Evolutionary conservation across 2,888 invertebrate species (phyloP), one percentile per base, ranked within the genome.

Genomic region (Piscicola geometra): DNA sequence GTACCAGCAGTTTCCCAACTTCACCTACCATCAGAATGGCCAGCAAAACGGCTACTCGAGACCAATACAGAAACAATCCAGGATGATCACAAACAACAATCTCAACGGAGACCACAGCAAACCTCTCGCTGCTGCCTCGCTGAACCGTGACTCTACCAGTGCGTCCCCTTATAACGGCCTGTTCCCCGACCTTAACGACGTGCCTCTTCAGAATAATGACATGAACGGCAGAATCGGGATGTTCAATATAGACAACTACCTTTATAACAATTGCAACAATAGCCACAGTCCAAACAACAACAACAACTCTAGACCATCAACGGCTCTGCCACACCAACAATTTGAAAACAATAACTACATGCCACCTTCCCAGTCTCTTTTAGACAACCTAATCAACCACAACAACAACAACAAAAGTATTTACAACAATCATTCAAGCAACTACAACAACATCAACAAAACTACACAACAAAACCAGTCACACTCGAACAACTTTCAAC

Each of bases 391-490:
- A 18, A 18, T 56, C n/a, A 15, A 5, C 3, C 9, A 5, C 60
- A 56, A 56, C 60, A 56, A 18, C 60, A 56, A 56, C 25, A 56
- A 56, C 25, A 56, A 56, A n/a, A n/a, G n/a, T n/a, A 56, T 56
- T 21, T 56, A 56, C 60, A 56, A 21, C 60, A 5, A 56, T 15
- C n/a, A 18, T n/a, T 5, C 60, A 5, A 25, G n/a, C 60, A 56
- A 25, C 60, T 18, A 56, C 25, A 25, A 56, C 60, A 56, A 21
- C 60, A 18, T 3, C 60, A 56, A 56, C 60, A 56, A 56, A 9
- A 56, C 9, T n/a, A 18, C 5, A 5, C 9, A n/a, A 9, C 41
- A 41, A 15, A 41, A 41, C 41, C 41, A 41, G 15, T 5, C 41
- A 9, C 41, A 41, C 5, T 41, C 41, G 5, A 41, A 41, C 41